Evolutionary conservation across 2,888 invertebrate genomes (phyloP).

Genomic region (Pycnomerus fuliginosus): DNA sequence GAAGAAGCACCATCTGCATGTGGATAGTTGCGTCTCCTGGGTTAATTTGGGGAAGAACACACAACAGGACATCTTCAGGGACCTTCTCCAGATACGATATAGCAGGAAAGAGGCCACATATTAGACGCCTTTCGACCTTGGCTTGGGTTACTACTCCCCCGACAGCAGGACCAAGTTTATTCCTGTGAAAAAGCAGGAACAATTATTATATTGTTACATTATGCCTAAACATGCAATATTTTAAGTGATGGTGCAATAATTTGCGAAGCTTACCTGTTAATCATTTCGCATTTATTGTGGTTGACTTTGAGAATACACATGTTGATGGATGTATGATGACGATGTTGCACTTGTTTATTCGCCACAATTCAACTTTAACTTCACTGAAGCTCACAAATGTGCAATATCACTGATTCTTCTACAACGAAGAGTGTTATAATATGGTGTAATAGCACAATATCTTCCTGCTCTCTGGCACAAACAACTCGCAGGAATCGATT

Average conservation of each 20-base stretch:
- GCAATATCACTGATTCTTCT: constrained; percentile 30
- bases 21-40: constrained; percentile 74
- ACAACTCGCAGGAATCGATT: constrained; percentile 10
- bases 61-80: constrained; percentile 65
- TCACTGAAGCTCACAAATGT: constrained; percentile 30
- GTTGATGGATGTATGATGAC: constrained; percentile 15
- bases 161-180: constrained; percentile 56
- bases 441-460: constrained; percentile 12
- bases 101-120: constrained; percentile 65
- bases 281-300: constrained; percentile 42
- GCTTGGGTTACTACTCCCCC: constrained; percentile 59
- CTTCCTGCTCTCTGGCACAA: not conserved
- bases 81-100: constrained; percentile 61
- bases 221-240: not conserved
- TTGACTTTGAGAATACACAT: constrained; percentile 41
- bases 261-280: constrained; percentile 42
- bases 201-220: not conserved
- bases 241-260: constrained; percentile 3
- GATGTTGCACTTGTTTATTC: constrained; percentile 21
- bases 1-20: constrained; percentile 74
- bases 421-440: constrained; percentile 2
- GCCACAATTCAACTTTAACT: not conserved
- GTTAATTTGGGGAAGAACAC: constrained; percentile 66
- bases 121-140: constrained; percentile 59
- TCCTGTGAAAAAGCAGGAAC: constrained; percentile 45